A percentile compares a stretch with the other conserved stretches of the same genome.
Conservation (phyloP, 2,888 invertebrate genomes). For the Schizotus pectinicornis region DNA sequence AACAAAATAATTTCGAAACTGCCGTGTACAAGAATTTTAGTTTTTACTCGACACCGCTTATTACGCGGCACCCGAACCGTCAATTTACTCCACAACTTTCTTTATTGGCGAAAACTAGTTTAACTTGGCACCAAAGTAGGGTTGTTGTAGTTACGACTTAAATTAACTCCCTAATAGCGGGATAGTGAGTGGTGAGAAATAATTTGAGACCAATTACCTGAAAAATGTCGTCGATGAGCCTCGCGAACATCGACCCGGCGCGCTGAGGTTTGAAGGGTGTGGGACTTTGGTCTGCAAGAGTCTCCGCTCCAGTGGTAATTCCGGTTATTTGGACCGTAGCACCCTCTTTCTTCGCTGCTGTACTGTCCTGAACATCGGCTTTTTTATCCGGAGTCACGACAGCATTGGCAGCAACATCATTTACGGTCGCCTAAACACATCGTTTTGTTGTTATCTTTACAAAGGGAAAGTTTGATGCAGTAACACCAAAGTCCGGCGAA, state of each 20-base stretch:
- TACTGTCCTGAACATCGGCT: conserved; percentile 20
- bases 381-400: conserved; percentile 43
- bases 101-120: no score
- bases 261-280: conserved; percentile 48
- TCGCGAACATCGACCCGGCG: conserved; percentile 51
- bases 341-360: conserved; percentile 21
- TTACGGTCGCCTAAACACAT: conserved; percentile 44
- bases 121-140: no score
- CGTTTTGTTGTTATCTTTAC: not conserved
- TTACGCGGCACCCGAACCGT: no score
- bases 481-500: not conserved
- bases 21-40: no score
- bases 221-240: conserved; percentile 55
- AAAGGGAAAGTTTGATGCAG: conserved; percentile 11
- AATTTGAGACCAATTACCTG: conserved; percentile 44
- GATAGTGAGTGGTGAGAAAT: no score
- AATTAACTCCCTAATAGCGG: not conserved
- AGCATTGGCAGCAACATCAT: conserved; percentile 47
- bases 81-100: no score
- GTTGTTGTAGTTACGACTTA: no score
- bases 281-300: conserved; percentile 32
- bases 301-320: conserved; percentile 43
- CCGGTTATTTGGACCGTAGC: conserved; percentile 47
- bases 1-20: no score
- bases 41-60: no score